Base-by-base conservation (phyloP, 2,113 vertebrate genomes). In the Athene noctua region DNA sequence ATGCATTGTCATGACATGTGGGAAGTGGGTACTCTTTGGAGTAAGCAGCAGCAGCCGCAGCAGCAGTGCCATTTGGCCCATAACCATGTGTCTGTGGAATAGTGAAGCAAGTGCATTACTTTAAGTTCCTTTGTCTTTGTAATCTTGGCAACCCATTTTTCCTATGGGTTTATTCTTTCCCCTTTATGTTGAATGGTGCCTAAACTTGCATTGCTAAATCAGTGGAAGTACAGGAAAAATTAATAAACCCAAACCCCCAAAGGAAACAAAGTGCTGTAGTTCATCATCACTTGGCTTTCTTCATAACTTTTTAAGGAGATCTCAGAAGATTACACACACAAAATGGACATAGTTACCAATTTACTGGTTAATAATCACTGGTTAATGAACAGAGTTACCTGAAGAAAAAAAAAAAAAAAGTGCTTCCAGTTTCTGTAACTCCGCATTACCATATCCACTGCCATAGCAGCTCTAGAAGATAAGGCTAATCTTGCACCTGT, bases 271-370 rank as follows among this genome's bases (percentile, higher is more conserved):
- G 20, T 27, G 10, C 46, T 66, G 25, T 57, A 63, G 62, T 61
- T 92, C 85, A 88, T 70, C 46, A 80, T 95, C 80, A 95, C 62
- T 67, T 87, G n/a, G 79, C 71, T 92, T 96, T 90, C 88, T 89
- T 22, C 81, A 38, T 82, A 87, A 80, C 86, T 93, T 34, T 52
- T 36, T 91, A 89, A 93, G 82, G 80, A 85, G 65, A 73, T 93
- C 38, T 84, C 71, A 67, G 80, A 92, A 93, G 82, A 96, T 66
- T 68, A 30, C n/a, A 81, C 54, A 80, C 49, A 47, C 29, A 72
- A 77, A 84, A 89, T 66, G 38, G 59, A 68, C 9, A 26, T 44
- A 70, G 16, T 83, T 89, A 92, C 26, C 17, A 2, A 2, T 72
- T 80, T 21, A 27, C 14, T 51, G 63, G 25, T 38, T 38, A 38